Base-by-base conservation (phyloP, 2,888 invertebrate species). In the Tribolium freemani region DNA sequence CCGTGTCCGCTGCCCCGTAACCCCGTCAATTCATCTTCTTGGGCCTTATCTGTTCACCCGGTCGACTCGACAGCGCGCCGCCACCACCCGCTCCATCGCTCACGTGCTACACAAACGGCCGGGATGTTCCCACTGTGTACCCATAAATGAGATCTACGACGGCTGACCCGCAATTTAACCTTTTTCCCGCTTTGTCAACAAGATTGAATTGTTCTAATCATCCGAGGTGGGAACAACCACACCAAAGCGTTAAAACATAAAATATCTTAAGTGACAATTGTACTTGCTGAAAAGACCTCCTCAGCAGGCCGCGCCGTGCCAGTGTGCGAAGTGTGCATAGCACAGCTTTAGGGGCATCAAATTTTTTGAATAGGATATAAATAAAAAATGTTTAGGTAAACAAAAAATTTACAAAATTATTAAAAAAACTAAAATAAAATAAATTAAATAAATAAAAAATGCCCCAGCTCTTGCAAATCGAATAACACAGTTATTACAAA, bases 11-110 rank as follows among this genome's bases (percentile, higher is more conserved):
- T 80, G 83, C 82, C 83, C 84, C 83, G 79, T 84, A 82, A 85
- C 86, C 86, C 81, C 84, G 82, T 81, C 84, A 82, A 86, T 86
- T 84, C 84, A 84, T 86, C 86, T 85, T 85, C 82, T 77, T 78
- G 76, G 68, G 75, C 78, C 82, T 81, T 81, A 82, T 83, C 82
- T 80, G 78, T 76, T 76, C 79, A 60, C 54, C 69, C 66, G 72
- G 73, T 70, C 77, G 73, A 72, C 72, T 75, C 77, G 75, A 76
- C 77, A 74, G 69, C 69, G 68, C 74, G 67, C 75, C 76, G 69
- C 71, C 64, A 21, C 76, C 76, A 68, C 74, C 69, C 71, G 56
- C 69, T 69, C 48, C 75, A 78, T 75, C 77, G 72, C 73, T 77
- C 76, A 78, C 77, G 71, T 60, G 64, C 60, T 63, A 57, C 56